Percentiles rank a stretch among this genome's conserved stretches.
Evolutionary conservation across 2,113 vertebrate species (phyloP).

Genomic region (Oncorhynchus tshawytscha): DNA sequence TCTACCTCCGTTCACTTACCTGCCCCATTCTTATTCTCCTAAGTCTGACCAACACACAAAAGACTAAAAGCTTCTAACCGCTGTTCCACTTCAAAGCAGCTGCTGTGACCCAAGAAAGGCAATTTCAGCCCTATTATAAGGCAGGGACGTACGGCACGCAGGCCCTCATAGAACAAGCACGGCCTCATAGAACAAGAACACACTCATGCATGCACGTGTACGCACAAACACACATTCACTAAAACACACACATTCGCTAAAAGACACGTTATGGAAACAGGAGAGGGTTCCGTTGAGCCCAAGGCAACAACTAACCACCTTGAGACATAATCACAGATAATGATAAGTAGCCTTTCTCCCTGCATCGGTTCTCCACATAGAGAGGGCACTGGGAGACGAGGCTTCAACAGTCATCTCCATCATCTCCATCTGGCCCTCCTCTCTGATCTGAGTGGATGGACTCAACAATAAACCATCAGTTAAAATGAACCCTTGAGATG

Average conservation of each 20-base stretch:
- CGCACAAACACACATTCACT: neutral
- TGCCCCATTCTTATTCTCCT: neutral
- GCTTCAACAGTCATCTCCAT: too few relatives aligned
- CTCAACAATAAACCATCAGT: neutral
- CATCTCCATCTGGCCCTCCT: too few relatives aligned
- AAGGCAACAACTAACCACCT: too few relatives aligned
- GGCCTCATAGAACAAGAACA: neutral
- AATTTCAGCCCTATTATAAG: conserved; percentile 17
- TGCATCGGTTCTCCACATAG: too few relatives aligned
- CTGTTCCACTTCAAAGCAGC: conserved; percentile 22
- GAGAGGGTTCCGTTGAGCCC: too few relatives aligned
- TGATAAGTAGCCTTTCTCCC: too few relatives aligned
- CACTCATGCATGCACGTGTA: neutral
- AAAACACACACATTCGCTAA: neutral
- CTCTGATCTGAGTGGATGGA: too few relatives aligned
- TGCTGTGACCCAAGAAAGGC: conserved; percentile 11
- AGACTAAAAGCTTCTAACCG: conserved; percentile 42
- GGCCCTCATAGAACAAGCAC: neutral
- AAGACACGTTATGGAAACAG: too few relatives aligned
- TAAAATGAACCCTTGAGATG: neutral
- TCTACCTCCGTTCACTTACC: neutral
- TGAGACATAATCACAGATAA: too few relatives aligned
- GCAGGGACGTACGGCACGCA: neutral
- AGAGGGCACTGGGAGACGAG: too few relatives aligned
- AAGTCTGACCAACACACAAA: conserved; percentile 34